These are phyloP conservation scores for Xiphorhynchus erythropygius DNA, from an alignment of 2,797 vertebrate species.

Conservation along the genomic window DNA sequence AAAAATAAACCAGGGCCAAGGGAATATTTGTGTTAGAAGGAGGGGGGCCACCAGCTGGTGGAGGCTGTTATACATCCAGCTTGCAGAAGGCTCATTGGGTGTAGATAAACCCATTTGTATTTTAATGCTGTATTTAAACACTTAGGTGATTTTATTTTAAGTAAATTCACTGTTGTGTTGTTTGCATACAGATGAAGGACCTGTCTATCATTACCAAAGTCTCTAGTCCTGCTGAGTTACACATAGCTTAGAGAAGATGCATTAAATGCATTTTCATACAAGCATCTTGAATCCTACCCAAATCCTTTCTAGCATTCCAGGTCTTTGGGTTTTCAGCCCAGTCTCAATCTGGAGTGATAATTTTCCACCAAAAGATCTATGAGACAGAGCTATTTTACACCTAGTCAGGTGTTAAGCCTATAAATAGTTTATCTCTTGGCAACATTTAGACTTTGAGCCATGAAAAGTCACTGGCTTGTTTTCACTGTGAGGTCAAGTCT, in stretches of 20 bases:
- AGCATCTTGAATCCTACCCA: not conserved
- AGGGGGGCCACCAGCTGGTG: not conserved
- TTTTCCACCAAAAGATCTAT: constrained; percentile 20
- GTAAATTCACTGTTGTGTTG: not conserved
- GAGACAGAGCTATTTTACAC: constrained; percentile 28
- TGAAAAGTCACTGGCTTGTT: constrained; percentile 28
- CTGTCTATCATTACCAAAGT: not conserved
- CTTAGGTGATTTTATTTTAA: not conserved
- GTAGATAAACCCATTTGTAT: not conserved
- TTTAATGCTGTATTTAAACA: not conserved
- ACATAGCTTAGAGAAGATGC: not conserved
- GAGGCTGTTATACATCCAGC: not conserved
- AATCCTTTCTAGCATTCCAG: not conserved
- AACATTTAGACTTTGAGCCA: not conserved
- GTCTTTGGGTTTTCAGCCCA: not conserved
- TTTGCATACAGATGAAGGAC: not conserved
- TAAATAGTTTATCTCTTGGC: constrained; percentile 55
- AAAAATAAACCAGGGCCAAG: not conserved
- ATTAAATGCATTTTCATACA: not conserved
- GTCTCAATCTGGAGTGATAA: not conserved
- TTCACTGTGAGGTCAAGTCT: not conserved
- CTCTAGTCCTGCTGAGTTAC: not conserved
- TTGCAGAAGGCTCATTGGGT: not conserved
- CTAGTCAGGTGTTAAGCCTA: constrained; percentile 55
- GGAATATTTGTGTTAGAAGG: not conserved